phyloP scores from a whole-genome alignment of 2,888 invertebrate genomes.

The Xanthorhoe designata region DNA sequence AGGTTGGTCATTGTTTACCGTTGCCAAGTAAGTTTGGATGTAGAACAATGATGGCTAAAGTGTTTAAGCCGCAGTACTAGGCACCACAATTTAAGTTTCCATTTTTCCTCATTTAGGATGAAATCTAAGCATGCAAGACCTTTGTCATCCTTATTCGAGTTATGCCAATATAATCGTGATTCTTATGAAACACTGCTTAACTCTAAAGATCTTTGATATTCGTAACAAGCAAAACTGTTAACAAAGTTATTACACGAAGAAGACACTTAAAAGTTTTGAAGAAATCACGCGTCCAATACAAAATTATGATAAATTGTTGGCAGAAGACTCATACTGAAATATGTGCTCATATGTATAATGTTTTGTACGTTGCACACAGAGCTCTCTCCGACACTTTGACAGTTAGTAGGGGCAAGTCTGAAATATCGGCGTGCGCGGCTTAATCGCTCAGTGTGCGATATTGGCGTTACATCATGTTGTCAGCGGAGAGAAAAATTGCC shows the following conservation, averaged over 20 bases:
- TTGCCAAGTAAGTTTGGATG: too few species aligned
- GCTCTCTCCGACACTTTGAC: slow-evolving; percentile 79
- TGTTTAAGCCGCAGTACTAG: too few species aligned
- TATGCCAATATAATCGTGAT: too few species aligned
- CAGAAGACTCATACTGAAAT: slow-evolving; percentile 43
- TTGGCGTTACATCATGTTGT: slow-evolving; percentile 86
- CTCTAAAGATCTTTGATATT: background rate
- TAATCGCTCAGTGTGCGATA: slow-evolving; percentile 85
- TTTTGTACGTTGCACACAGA: slow-evolving; percentile 54
- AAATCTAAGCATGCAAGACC: too few species aligned
- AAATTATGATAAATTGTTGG: slow-evolving; percentile 57
- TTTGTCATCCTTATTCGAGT: too few species aligned
- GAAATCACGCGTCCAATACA: slow-evolving; percentile 43
- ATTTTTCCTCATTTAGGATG: too few species aligned
- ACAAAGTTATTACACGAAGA: slow-evolving; percentile 27
- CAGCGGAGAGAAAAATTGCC: slow-evolving; percentile 85
- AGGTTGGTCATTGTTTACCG: too few species aligned
- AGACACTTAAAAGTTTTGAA: slow-evolving; percentile 31
- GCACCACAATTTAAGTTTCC: too few species aligned
- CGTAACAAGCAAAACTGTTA: too few species aligned
- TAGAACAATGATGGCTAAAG: too few species aligned
- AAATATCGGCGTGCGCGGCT: slow-evolving; percentile 85
- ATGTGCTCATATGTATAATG: slow-evolving; percentile 39
- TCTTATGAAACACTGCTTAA: too few species aligned
- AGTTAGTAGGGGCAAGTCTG: slow-evolving; percentile 84